Evolutionary conservation across 2,888 invertebrate species (phyloP).

Genomic region (Furcula furcula): DNA sequence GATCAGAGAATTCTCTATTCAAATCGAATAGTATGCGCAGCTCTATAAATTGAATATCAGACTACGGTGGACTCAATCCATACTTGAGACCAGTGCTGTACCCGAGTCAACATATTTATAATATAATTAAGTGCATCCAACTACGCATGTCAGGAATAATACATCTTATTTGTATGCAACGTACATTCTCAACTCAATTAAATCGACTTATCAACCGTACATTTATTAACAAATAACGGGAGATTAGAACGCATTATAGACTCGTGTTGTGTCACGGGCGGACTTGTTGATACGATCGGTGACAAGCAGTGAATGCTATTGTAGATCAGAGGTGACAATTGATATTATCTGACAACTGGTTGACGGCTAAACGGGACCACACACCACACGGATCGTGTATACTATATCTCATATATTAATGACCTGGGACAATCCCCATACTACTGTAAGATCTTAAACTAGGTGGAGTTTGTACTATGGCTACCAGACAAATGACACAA

Average conservation of each 20-base stretch:
- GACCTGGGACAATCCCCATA: no score
- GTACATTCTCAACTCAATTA: slow-evolving; percentile 1
- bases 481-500: no score
- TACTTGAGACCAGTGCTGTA: no score
- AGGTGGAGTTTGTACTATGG: no score
- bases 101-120: no score
- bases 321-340: slow-evolving; percentile 44
- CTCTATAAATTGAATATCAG: no score
- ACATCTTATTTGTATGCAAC: background rate
- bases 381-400: slow-evolving; percentile 24
- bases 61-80: no score
- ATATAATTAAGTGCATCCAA: background rate
- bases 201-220: slow-evolving; percentile 1
- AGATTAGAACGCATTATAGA: slow-evolving; percentile 41
- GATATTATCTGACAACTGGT: slow-evolving; percentile 55
- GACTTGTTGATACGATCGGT: slow-evolving; percentile 41
- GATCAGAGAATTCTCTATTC: no score
- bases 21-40: no score
- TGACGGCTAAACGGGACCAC: slow-evolving; percentile 57
- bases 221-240: slow-evolving; percentile 22
- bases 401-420: no score
- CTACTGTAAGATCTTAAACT: no score
- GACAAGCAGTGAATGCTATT: slow-evolving; percentile 43
- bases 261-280: slow-evolving; percentile 14
- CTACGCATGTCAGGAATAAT: background rate